These are phyloP conservation scores for Hyles euphorbiae DNA, from an alignment of 1,140 invertebrate genomes.

Conservation along the genomic window DNA sequence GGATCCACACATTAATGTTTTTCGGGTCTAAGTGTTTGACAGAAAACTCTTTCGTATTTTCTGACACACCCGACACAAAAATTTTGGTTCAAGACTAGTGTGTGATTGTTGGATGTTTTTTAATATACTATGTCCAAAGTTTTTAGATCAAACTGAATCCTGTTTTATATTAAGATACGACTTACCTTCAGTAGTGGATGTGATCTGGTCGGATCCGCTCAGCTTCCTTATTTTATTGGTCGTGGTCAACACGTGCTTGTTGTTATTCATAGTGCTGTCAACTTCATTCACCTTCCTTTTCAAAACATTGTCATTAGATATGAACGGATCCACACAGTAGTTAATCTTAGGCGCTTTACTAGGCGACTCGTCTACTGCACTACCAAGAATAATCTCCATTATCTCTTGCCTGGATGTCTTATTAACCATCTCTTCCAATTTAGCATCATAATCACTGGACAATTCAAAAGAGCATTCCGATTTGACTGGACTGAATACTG, in stretches of 20 bases:
- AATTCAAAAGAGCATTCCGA: conserved; percentile 65
- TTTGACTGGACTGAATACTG: conserved; percentile 58
- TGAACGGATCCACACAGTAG: conserved; percentile 50
- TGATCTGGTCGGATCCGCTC: conserved; percentile 57
- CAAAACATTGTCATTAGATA: conserved; percentile 36
- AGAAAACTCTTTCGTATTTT: too few species aligned
- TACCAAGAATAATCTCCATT: conserved; percentile 66
- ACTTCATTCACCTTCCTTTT: conserved; percentile 48
- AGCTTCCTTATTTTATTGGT: conserved; percentile 53
- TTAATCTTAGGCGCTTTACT: conserved; percentile 57
- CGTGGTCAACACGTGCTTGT: conserved; percentile 41
- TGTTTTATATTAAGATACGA: background rate
- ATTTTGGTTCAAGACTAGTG: too few species aligned
- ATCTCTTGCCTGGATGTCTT: conserved; percentile 62
- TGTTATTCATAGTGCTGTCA: conserved; percentile 52
- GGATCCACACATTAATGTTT: too few species aligned
- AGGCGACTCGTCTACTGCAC: conserved; percentile 36
- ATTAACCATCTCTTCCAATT: conserved; percentile 65
- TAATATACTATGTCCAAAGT: too few species aligned
- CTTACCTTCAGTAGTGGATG: conserved; percentile 63
- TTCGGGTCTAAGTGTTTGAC: too few species aligned
- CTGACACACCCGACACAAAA: too few species aligned
- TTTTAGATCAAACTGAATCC: too few species aligned
- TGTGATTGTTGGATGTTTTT: too few species aligned
- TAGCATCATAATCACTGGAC: conserved; percentile 56